Conservation (phyloP, 2,888 invertebrate genomes). For the Diabrotica balteata region DNA sequence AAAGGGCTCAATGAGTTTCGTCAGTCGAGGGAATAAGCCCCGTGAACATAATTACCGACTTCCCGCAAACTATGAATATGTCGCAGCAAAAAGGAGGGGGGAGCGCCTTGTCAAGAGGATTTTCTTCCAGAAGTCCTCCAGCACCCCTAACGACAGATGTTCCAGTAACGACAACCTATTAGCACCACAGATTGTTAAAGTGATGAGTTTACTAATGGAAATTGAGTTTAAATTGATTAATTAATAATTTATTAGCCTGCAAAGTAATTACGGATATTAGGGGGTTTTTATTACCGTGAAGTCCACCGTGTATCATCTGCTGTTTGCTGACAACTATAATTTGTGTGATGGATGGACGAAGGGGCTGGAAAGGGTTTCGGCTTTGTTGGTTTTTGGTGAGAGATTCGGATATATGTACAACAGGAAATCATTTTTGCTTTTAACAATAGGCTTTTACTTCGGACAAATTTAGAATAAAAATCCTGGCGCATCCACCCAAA, state of each 20-base stretch:
- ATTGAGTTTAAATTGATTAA: slow-evolving; percentile 32
- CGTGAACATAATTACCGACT: slow-evolving; percentile 21
- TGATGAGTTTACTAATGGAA: slow-evolving; percentile 31
- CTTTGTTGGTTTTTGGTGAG: slow-evolving; percentile 8
- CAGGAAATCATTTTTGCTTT: no score
- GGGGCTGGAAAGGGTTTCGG: slow-evolving; percentile 9
- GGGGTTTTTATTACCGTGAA: slow-evolving; percentile 22
- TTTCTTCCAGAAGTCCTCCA: slow-evolving; percentile 16
- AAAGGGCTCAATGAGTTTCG: no score
- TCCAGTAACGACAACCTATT: slow-evolving; percentile 30
- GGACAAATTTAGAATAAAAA: no score
- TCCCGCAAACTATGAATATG: slow-evolving; percentile 8
- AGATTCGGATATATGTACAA: no score
- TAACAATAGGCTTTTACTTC: no score
- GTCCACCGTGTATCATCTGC: slow-evolving; percentile 15
- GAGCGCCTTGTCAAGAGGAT: slow-evolving; percentile 12
- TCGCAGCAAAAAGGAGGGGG: slow-evolving; percentile 10
- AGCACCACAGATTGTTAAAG: slow-evolving; percentile 29
- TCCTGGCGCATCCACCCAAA: no score
- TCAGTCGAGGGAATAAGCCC: no score
- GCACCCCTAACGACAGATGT: slow-evolving; percentile 29
- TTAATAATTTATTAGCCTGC: slow-evolving; percentile 14
- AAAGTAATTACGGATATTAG: slow-evolving; percentile 25
- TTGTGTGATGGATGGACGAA: slow-evolving; percentile 20
- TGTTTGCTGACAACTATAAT: slow-evolving; percentile 17